Evolutionary conservation across 2,888 invertebrate species (phyloP).

Genomic region (Julus scanicus): DNA sequence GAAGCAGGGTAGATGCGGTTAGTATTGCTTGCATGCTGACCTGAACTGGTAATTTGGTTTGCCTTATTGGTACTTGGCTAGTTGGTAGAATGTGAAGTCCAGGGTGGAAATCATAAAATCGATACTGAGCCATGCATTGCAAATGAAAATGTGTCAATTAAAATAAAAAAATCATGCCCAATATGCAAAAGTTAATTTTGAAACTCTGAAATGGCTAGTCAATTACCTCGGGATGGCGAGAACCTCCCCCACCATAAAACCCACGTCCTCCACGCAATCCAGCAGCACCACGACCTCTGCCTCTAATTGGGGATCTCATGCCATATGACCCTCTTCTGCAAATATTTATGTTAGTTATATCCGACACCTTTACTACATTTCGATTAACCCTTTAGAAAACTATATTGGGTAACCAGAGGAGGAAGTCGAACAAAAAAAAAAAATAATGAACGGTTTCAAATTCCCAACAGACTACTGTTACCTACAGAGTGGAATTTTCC

Average conservation of each 20-base stretch:
- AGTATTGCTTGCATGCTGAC: conserved; percentile 9
- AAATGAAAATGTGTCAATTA: conserved; percentile 25
- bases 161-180: background rate
- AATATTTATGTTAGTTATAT: background rate
- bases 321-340: conserved; percentile 22
- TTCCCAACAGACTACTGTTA: too few species aligned
- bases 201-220: background rate
- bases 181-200: background rate
- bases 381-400: too few species aligned
- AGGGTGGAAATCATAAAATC: conserved; percentile 54
- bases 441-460: too few species aligned
- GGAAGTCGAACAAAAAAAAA: too few species aligned
- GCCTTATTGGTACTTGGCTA: conserved; percentile 49
- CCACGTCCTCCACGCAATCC: conserved; percentile 55
- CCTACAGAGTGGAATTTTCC: too few species aligned
- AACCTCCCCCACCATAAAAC: background rate
- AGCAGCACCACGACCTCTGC: conserved; percentile 56
- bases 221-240: conserved; percentile 44
- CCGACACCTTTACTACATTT: too few species aligned
- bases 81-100: conserved; percentile 55
- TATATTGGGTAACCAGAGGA: too few species aligned
- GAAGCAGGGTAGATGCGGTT: background rate
- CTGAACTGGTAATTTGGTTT: conserved; percentile 9
- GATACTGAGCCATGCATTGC: background rate
- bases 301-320: conserved; percentile 49